A percentile compares a stretch with the other conserved stretches of the same genome.
Evolutionary conservation across 2,113 vertebrate species (phyloP).

Genomic region (Syngnathus typhle): DNA sequence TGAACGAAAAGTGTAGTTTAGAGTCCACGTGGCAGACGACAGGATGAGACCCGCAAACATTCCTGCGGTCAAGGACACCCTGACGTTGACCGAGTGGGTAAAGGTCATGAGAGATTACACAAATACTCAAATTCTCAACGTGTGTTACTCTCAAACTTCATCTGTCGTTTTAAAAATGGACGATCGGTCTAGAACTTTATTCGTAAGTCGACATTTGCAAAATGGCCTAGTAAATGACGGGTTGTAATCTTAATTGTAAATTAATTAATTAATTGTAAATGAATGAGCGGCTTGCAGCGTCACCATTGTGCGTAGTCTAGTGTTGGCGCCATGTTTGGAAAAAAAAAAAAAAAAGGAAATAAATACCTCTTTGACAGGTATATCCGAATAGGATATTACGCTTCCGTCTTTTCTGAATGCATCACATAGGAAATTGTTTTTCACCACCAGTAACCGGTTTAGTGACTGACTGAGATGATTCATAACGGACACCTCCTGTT

Average conservation of each 20-base stretch:
- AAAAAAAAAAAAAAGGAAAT: too few relatives aligned
- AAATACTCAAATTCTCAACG: not conserved
- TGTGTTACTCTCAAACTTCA: not conserved
- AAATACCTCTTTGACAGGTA: not conserved
- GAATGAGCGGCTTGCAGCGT: not conserved
- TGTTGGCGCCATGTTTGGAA: slow-evolving; percentile 11
- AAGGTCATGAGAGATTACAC: slow-evolving; percentile 29
- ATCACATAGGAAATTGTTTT: not conserved
- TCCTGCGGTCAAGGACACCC: slow-evolving; percentile 28
- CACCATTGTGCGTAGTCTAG: slow-evolving; percentile 10
- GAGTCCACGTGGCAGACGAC: slow-evolving; percentile 19
- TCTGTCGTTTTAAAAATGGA: too few relatives aligned
- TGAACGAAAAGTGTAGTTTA: slow-evolving; percentile 45
- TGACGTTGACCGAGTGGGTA: slow-evolving; percentile 19
- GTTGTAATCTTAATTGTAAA: not conserved
- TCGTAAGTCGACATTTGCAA: not conserved
- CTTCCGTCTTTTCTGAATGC: too few relatives aligned
- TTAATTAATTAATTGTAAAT: slow-evolving; percentile 1
- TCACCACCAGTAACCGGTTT: not conserved
- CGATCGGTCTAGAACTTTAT: not conserved
- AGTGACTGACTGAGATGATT: not conserved
- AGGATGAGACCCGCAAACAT: slow-evolving; percentile 35
- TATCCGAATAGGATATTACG: too few relatives aligned
- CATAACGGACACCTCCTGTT: not conserved
- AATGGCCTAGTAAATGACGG: not conserved